Conservation (phyloP, 1,140 invertebrate species). For the Kradibia gibbosae region DNA sequence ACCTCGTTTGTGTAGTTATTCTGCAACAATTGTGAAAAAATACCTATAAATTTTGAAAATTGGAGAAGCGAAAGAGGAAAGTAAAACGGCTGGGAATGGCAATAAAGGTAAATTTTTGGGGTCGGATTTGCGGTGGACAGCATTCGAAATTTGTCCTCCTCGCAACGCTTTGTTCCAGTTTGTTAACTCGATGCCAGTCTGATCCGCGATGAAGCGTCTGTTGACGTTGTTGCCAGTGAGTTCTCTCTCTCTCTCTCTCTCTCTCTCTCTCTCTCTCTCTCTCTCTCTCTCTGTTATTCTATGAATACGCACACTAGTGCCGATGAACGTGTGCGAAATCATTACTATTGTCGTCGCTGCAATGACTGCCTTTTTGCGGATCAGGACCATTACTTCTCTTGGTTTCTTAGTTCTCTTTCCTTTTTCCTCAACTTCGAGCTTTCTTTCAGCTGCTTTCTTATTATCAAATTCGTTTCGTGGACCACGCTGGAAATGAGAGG, state of each 20-base stretch:
- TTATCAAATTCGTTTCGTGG: slow-evolving; percentile 27
- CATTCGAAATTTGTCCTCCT: slow-evolving; percentile 1
- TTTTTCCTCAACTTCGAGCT: not conserved
- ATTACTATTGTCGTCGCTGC: slow-evolving; percentile 18
- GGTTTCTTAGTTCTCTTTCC: not conserved
- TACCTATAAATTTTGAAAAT: not conserved
- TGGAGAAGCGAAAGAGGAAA: not conserved
- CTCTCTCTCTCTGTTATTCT: not conserved
- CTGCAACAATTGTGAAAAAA: not conserved
- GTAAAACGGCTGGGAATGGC: not conserved
- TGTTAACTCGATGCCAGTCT: slow-evolving; percentile 41
- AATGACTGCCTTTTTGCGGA: slow-evolving; percentile 21
- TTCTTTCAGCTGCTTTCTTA: slow-evolving; percentile 7
- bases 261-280: not conserved
- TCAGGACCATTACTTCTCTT: slow-evolving; percentile 5
- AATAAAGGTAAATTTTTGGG: slow-evolving; percentile 24
- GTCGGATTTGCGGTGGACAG: not conserved
- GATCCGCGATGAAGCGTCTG: slow-evolving; percentile 32
- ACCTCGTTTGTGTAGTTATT: not conserved
- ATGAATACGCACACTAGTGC: too few species aligned
- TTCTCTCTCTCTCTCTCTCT: not conserved
- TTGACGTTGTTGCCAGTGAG: not conserved
- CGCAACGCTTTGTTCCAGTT: slow-evolving; percentile 38
- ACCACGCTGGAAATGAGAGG: not conserved
- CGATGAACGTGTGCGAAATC: not conserved